A percentile compares a stretch with the other conserved stretches of the same genome.
These are phyloP conservation scores for Ficedula albicollis DNA, from an alignment of 2,797 vertebrate species.

Conservation along the genomic window DNA sequence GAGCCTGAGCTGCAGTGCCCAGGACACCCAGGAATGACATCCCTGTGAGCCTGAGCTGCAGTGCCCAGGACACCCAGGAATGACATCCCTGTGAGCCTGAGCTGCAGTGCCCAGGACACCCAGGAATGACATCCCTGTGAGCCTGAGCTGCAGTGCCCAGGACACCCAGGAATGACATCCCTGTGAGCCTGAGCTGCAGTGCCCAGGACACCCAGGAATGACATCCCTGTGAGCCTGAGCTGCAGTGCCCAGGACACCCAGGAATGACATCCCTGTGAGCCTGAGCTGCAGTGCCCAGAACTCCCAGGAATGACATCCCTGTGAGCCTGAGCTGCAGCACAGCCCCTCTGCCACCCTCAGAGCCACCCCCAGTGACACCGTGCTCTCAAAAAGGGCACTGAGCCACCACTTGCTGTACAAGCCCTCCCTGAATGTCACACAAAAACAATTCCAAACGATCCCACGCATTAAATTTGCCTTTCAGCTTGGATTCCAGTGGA, in stretches of 20 bases:
- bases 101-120: neutral
- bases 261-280: neutral
- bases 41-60: neutral
- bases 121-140: neutral
- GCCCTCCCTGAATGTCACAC: neutral
- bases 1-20: too few species aligned
- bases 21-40: too few species aligned
- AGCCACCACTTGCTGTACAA: neutral
- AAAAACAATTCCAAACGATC: neutral
- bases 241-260: too few species aligned
- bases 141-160: neutral
- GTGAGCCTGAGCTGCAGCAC: neutral
- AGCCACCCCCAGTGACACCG: rapidly evolving
- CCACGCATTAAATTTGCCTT: neutral
- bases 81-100: too few species aligned
- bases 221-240: too few species aligned
- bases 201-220: too few species aligned
- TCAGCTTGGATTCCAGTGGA: neutral
- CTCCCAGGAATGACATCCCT: rapidly evolving
- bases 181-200: neutral
- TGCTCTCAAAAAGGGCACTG: neutral
- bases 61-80: too few species aligned
- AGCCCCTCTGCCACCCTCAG: neutral
- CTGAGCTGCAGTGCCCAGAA: neutral
- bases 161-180: rapidly evolving